A percentile compares a stretch with the other conserved stretches of the same genome.
Evolutionary conservation across 2,888 invertebrate species (phyloP).

Genomic region (Eumacrocentrus americanus): DNA sequence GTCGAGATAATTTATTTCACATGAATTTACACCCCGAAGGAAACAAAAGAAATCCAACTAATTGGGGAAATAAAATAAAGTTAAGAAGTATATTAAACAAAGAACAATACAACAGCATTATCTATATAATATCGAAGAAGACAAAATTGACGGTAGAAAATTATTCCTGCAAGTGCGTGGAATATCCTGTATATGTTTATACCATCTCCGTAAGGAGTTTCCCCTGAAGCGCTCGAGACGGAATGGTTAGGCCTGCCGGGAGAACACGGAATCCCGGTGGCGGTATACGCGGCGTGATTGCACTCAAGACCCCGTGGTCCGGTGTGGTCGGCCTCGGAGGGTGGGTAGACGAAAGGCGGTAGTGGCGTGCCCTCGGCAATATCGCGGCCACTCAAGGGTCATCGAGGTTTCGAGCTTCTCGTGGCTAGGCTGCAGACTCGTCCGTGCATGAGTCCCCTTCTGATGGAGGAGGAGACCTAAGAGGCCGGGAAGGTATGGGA

Average conservation of each 20-base stretch:
- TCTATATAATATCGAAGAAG: not conserved
- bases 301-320: conserved; percentile 55
- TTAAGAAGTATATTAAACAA: not conserved
- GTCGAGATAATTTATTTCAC: conserved; percentile 6
- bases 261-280: conserved; percentile 39
- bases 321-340: conserved; percentile 16
- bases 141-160: not conserved
- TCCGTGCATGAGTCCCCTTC: conserved; percentile 2
- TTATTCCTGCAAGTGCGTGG: not conserved
- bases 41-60: not conserved
- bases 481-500: not conserved
- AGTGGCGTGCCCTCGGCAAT: conserved; percentile 50
- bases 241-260: conserved; percentile 44
- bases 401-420: conserved; percentile 57
- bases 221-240: conserved; percentile 18
- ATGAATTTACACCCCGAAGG: not conserved
- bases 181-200: conserved; percentile 2
- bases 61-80: not conserved
- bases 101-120: not conserved
- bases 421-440: conserved; percentile 46
- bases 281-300: conserved; percentile 52
- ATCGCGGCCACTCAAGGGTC: conserved; percentile 60
- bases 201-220: not conserved
- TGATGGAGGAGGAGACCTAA: conserved; percentile 11
- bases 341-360: conserved; percentile 11